Evolutionary conservation across 2,888 invertebrate genomes (phyloP).

Genomic region (Dryococelus australis): DNA sequence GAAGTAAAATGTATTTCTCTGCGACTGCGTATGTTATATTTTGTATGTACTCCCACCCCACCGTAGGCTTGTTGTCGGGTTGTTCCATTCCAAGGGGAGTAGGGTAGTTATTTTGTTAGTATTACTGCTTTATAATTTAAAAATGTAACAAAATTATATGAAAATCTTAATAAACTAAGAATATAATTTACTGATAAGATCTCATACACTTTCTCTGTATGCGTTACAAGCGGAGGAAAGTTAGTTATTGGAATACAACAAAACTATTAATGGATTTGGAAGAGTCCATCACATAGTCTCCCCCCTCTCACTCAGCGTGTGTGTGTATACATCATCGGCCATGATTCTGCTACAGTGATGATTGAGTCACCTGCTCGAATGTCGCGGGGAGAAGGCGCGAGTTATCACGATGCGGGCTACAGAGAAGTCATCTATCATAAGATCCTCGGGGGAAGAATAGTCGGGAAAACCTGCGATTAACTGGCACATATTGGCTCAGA

Average conservation of each 20-base stretch:
- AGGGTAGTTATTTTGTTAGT: neutral
- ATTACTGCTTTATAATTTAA: neutral
- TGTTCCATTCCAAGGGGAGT: neutral
- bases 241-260: neutral
- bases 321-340: slow-evolving; percentile 41
- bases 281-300: slow-evolving; percentile 31
- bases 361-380: slow-evolving; percentile 45
- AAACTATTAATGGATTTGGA: slow-evolving; percentile 26
- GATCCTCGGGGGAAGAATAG: neutral
- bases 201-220: neutral
- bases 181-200: neutral
- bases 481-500: neutral
- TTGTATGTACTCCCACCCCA: neutral
- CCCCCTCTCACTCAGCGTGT: slow-evolving; percentile 36
- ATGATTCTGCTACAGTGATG: slow-evolving; percentile 39
- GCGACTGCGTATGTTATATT: neutral
- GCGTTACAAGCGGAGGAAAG: neutral
- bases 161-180: neutral
- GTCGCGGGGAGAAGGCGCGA: slow-evolving; percentile 30
- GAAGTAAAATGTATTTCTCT: no score
- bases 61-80: neutral
- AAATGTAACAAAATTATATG: neutral
- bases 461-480: neutral
- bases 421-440: neutral
- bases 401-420: neutral